phyloP scores from a whole-genome alignment of 2,888 invertebrate genomes.

The Hecatera dysodea region DNA sequence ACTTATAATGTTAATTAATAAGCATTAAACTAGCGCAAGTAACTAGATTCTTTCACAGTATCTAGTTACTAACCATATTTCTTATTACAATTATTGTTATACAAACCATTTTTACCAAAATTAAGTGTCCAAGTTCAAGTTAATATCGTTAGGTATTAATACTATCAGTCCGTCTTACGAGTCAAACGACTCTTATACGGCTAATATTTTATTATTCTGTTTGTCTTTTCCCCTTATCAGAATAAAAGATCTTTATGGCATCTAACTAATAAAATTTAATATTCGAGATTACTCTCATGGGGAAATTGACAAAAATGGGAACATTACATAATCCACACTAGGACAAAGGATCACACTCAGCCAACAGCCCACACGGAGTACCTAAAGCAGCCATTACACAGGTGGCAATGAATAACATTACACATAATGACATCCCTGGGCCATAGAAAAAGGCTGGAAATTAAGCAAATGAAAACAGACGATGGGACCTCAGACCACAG shows the following conservation, averaged over 20 bases:
- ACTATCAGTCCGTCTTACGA: conserved; percentile 42
- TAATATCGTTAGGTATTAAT: conserved; percentile 1
- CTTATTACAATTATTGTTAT: too few species aligned
- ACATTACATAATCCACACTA: conserved; percentile 41
- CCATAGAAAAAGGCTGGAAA: conserved; percentile 21
- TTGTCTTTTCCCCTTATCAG: conserved; percentile 36
- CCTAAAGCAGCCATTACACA: conserved; percentile 24
- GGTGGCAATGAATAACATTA: conserved; percentile 56
- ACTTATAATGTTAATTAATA: too few species aligned
- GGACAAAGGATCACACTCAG: conserved; percentile 9
- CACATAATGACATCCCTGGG: conserved; percentile 37
- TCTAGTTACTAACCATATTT: too few species aligned
- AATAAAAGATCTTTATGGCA: conserved; percentile 42
- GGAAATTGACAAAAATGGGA: conserved; percentile 25
- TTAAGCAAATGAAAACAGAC: conserved; percentile 33
- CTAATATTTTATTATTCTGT: conserved; percentile 50
- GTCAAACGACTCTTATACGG: conserved; percentile 7
- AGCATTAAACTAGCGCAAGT: too few species aligned
- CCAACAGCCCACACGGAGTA: conserved; percentile 2
- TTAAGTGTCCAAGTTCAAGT: not conserved
- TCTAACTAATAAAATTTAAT: conserved; percentile 44
- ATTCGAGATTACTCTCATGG: conserved; percentile 18
- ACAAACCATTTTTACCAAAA: not conserved
- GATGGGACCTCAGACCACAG: not conserved
- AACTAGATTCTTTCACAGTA: too few species aligned